Conservation (phyloP, 1,140 invertebrate genomes). For the Tribolium castaneum region DNA sequence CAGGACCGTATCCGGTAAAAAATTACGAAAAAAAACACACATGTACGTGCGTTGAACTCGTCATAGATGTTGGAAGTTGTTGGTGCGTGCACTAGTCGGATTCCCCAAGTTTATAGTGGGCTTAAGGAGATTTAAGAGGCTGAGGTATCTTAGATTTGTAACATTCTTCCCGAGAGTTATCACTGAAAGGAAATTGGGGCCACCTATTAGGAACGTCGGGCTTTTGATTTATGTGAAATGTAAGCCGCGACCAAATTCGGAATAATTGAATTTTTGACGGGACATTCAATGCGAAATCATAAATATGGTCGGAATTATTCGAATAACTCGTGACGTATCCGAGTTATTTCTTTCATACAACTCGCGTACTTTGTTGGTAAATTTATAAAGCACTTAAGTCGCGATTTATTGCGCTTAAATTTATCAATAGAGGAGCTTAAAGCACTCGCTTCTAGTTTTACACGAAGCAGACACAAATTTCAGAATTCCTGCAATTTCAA, state of each 20-base stretch:
- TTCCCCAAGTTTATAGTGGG: slow-evolving; percentile 37
- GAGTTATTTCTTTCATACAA: slow-evolving; percentile 5
- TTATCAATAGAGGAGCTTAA: neutral
- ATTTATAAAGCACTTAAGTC: slow-evolving; percentile 10
- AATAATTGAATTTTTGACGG: slow-evolving; percentile 25
- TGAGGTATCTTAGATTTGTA: slow-evolving; percentile 26
- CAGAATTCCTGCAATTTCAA: neutral
- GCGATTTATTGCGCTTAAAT: neutral
- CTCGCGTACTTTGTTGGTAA: neutral
- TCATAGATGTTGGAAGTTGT: slow-evolving; percentile 49
- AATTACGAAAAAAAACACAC: slow-evolving; percentile 2
- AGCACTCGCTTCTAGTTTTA: neutral
- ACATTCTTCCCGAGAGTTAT: slow-evolving; percentile 12
- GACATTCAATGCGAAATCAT: neutral
- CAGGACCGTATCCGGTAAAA: neutral
- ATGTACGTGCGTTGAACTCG: slow-evolving; percentile 50
- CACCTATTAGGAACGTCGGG: neutral
- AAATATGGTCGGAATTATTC: neutral
- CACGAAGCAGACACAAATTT: neutral
- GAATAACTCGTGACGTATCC: slow-evolving; percentile 5
- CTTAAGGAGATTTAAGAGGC: slow-evolving; percentile 39
- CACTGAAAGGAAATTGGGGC: neutral
- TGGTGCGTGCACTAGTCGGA: slow-evolving; percentile 26
- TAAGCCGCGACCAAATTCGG: neutral
- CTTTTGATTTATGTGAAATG: slow-evolving; percentile 29